Percentiles rank a stretch among this genome's conserved stretches.
phyloP scores from a whole-genome alignment of 1,140 invertebrate genomes.

The Papilio aristodemus region DNA sequence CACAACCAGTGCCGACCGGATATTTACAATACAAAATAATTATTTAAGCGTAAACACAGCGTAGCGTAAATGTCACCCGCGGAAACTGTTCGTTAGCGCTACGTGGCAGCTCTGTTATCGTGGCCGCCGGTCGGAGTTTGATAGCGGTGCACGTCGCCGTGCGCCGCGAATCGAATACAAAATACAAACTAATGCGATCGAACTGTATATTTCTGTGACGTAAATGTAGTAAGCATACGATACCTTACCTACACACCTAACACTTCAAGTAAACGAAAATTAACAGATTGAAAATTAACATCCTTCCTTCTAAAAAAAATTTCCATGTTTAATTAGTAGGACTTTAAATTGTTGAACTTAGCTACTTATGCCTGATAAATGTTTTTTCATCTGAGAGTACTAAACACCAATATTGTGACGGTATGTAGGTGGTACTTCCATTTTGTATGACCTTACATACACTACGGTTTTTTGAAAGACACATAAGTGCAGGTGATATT shows the following conservation, averaged over 20 bases:
- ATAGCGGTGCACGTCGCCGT: conserved; percentile 40
- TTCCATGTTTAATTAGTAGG: no score
- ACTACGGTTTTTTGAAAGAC: no score
- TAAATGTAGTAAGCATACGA: neutral
- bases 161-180: conserved; percentile 25
- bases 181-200: neutral
- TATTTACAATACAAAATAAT: conserved; percentile 36
- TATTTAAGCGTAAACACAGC: conserved; percentile 41
- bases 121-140: conserved; percentile 38
- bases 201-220: neutral
- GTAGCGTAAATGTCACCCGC: conserved; percentile 30
- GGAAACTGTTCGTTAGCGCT: conserved; percentile 19
- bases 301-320: no score
- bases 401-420: no score
- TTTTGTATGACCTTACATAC: no score
- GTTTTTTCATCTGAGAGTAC: no score
- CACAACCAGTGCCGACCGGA: conserved; percentile 53
- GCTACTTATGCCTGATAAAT: no score
- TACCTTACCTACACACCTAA: neutral
- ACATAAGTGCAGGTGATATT: no score
- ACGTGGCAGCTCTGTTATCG: conserved; percentile 46
- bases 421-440: no score
- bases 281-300: no score
- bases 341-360: no score
- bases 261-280: no score